These are phyloP conservation scores for Agapetus fuscipes DNA, from an alignment of 2,888 invertebrate species.

Conservation along the genomic window DNA sequence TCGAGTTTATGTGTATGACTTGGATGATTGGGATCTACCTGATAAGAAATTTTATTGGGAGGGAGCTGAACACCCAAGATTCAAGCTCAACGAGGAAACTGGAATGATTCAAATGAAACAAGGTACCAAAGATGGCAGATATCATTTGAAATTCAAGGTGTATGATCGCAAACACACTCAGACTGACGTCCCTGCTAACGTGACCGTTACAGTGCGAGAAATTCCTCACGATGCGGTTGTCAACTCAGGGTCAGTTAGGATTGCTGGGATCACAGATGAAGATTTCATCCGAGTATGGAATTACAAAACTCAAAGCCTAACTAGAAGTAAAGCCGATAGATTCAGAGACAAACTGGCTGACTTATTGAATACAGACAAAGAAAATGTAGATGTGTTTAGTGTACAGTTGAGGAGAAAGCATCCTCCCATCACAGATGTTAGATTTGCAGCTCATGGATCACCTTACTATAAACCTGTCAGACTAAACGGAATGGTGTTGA, in stretches of 20 bases:
- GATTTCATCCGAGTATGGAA: conserved; percentile 94
- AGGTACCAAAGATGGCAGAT: conserved; percentile 81
- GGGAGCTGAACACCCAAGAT: conserved; percentile 72
- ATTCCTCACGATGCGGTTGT: conserved; percentile 93
- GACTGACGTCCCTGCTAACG: conserved; percentile 92
- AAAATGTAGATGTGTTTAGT: conserved; percentile 94
- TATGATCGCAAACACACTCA: conserved; percentile 93
- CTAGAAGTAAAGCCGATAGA: conserved; percentile 80
- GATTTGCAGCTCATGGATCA: conserved; percentile 92
- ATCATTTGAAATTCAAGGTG: conserved; percentile 74
- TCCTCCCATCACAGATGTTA: conserved; percentile 82
- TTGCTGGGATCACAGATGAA: conserved; percentile 91
- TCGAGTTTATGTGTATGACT: conserved; percentile 91
- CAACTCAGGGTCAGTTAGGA: conserved; percentile 89
- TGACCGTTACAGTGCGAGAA: conserved; percentile 87
- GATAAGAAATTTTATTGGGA: conserved; percentile 98
- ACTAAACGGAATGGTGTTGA: conserved; percentile 87
- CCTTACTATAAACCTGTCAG: conserved; percentile 92
- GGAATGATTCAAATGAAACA: conserved; percentile 95
- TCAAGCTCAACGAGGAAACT: conserved; percentile 81
- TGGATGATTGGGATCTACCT: conserved; percentile 97
- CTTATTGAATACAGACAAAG: conserved; percentile 72
- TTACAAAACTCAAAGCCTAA: conserved; percentile 75
- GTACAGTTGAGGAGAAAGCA: conserved; percentile 81
- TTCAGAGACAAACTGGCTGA: conserved; percentile 83